Conservation (phyloP, 2,888 invertebrate species). For the Dasypolia templi region DNA sequence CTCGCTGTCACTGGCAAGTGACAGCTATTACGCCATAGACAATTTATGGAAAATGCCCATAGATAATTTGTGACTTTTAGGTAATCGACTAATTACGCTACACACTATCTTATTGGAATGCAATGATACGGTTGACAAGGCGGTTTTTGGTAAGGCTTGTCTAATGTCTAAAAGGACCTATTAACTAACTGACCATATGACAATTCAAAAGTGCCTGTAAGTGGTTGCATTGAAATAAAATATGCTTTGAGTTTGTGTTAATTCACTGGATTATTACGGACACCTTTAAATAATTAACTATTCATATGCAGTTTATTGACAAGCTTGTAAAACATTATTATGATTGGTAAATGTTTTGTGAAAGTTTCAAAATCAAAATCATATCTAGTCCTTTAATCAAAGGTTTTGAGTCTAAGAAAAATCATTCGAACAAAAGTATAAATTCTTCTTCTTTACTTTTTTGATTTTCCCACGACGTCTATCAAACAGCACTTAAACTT, state of each 20-base stretch:
- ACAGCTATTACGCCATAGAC: too few species aligned
- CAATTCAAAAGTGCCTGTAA: too few species aligned
- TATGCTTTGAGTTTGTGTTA: too few species aligned
- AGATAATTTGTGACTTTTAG: too few species aligned
- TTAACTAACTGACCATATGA: too few species aligned
- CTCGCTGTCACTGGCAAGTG: too few species aligned
- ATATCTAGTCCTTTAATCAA: background rate
- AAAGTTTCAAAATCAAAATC: background rate
- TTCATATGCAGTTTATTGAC: background rate
- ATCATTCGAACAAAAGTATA: background rate
- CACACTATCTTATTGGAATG: background rate
- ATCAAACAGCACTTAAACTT: conserved; percentile 44
- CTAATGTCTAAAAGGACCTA: background rate
- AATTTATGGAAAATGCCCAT: too few species aligned
- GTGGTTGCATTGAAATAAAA: too few species aligned
- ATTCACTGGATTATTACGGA: background rate
- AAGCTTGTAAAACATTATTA: background rate
- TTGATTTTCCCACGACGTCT: conserved; percentile 25
- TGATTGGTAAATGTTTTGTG: background rate
- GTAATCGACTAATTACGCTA: too few species aligned
- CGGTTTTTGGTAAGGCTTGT: background rate
- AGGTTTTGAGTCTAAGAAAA: too few species aligned
- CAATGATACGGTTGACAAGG: background rate
- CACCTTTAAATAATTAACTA: background rate
- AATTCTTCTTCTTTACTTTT: background rate